phyloP scores from a whole-genome alignment of 2,113 vertebrate species.

The Pterocles gutturalis region DNA sequence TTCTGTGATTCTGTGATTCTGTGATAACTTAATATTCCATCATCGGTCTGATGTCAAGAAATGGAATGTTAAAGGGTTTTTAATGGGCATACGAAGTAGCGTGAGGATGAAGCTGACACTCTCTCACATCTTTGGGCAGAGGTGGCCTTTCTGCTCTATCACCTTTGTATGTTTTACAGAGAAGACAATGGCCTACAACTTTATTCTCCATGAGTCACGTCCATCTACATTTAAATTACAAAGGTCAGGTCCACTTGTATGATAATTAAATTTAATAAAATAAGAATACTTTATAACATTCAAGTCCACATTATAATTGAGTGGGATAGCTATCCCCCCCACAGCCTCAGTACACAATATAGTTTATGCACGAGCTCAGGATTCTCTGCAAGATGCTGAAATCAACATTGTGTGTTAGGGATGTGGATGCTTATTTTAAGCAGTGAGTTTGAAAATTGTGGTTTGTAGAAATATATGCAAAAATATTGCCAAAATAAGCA shows the following conservation, averaged over 20 bases:
- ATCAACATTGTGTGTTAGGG: not conserved
- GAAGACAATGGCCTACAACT: not conserved
- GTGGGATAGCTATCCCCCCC: not conserved
- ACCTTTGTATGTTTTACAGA: not conserved
- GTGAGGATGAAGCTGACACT: not conserved
- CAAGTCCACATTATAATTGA: not conserved
- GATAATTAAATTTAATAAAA: constrained; percentile 11
- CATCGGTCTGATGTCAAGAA: not conserved
- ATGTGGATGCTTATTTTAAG: constrained; percentile 35
- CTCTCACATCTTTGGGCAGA: not conserved
- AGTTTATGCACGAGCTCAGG: constrained; percentile 14
- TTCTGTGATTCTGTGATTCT: no score
- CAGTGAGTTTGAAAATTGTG: constrained; percentile 20
- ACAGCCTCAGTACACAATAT: not conserved
- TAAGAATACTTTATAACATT: not conserved
- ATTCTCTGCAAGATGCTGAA: constrained; percentile 45
- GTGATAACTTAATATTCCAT: not conserved
- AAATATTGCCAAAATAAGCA: constrained; percentile 68
- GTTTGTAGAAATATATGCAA: constrained; percentile 52
- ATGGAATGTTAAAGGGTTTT: not conserved
- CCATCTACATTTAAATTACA: not conserved
- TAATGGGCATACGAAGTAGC: not conserved
- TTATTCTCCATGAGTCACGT: not conserved
- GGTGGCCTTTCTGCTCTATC: not conserved
- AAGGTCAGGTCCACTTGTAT: not conserved